Base-by-base conservation (phyloP, 2,113 vertebrate species). In the Pantherophis guttatus region DNA sequence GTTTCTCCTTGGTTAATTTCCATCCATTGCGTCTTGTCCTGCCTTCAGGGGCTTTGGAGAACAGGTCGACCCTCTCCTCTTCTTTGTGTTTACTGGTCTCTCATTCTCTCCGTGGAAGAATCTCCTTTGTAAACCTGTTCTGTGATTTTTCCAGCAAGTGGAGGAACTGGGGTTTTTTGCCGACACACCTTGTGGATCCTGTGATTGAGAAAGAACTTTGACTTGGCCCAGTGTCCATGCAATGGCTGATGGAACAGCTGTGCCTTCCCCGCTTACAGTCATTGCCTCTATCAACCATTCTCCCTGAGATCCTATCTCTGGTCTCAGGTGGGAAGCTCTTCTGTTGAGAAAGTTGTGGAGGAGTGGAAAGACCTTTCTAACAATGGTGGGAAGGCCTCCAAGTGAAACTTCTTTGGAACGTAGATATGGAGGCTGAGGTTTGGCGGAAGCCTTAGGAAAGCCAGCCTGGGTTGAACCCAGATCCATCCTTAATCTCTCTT, bases 401-500 rank as follows among this genome's bases (percentile, higher is more conserved):
- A 1, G 11, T 2, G 0, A 0, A 0, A 0, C 53, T 17, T 6
- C 44, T 81, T 57, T 1, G 39, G 89, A 94, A 92, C 89, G 0
- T 0, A 53, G 59, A 11, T 52, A 8, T 5, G 6, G 53, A 48
- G 39, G 26, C 1, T 8, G 1, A 0, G 7, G 1, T 50, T 91
- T 12, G 89, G 95, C 85, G 1, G 15, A 89, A 94, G 81, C 96
- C 94, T 94, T 93, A 93, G 52, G 86, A 90, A 89, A 94, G 86
- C 91, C 90, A 48, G 23, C 90, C 95, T 0, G 29, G 92, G 90
- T 53, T 70, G 62, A 93, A 3, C 94, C 90, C 91, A 92, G 92
- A 94, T 94, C 85, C 17, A 33, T 9, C 33, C 23, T 26, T 33
- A 8, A 7, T 7, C 48, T 29, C 23, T 6, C 7, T 86, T 57